Evolutionary conservation across 2,113 vertebrate species (phyloP).

Genomic region (Dipodomys spectabilis): DNA sequence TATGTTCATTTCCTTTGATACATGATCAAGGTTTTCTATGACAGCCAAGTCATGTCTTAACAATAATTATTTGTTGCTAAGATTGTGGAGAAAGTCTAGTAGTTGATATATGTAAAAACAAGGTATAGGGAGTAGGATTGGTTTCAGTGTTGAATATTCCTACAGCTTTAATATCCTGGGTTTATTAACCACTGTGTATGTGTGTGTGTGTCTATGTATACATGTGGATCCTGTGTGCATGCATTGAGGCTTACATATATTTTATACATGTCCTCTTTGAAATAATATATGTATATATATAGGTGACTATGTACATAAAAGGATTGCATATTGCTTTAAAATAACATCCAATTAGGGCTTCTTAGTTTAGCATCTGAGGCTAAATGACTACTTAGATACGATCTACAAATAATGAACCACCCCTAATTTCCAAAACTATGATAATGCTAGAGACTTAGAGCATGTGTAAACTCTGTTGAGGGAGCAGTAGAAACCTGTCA

Average conservation of each 20-base stretch:
- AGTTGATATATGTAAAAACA: background rate
- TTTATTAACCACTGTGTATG: background rate
- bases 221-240: too few relatives aligned
- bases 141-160: background rate
- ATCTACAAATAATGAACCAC: background rate
- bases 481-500: constrained; percentile 81
- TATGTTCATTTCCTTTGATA: background rate
- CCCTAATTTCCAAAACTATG: constrained; percentile 44
- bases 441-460: background rate
- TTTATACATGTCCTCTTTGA: constrained; percentile 7
- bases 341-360: background rate
- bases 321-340: background rate
- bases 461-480: constrained; percentile 37
- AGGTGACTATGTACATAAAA: background rate
- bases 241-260: background rate
- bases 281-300: background rate
- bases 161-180: background rate
- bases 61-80: background rate
- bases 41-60: background rate
- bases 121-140: background rate
- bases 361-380: constrained; percentile 28
- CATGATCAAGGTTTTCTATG: background rate
- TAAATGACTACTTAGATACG: background rate
- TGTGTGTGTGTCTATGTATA: background rate
- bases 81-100: background rate